Base-by-base conservation (phyloP, 2,797 vertebrate species). In the Pangasius mekongensis region DNA sequence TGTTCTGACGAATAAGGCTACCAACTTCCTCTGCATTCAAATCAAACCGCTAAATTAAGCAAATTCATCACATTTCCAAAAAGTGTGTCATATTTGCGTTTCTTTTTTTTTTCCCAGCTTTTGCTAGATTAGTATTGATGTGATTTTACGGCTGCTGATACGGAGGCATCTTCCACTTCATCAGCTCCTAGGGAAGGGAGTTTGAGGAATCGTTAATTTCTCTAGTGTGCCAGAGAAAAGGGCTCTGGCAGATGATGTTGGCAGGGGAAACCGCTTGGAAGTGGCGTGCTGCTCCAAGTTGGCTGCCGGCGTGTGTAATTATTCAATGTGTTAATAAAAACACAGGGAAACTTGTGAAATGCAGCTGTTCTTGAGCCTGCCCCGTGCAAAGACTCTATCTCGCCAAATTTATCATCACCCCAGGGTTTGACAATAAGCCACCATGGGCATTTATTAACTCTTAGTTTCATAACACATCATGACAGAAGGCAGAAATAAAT, bases 321-420 rank as follows among this genome's bases (percentile, higher is more conserved):
- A 95, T 94, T 95, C 94, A 94, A 88, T 82, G 91, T 84, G 92
- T 93, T 94, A 93, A 91, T 91, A 94, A 95, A 80, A 95, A 94
- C 93, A 90, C 84, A 56, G 86, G 62, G 91, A 71, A 94, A 94
- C 91, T 91, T 94, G 92, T 91, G 91, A 92, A 94, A 92, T 90
- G 91, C 94, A 95, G 94, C 94, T 94, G 94, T 93, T 92, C 91
- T 36, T n/a, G 84, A 90, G 93, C 88, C 78, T 64, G 90, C 66
- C 20, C 87, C 5, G 85, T 49, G 76, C n/a, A 84, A 87, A 74
- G 47, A 36, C 14, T 39, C 60, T 3, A 78, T 84, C 87, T 67
- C 60, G 3, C 84, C 3, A 49, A 89, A 89, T 86, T 66, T 54
- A 86, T 89, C 47, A 86, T n/a, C 67, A 43, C 64, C 56, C 66